A percentile compares a stretch with the other conserved stretches of the same genome.
phyloP scores from a whole-genome alignment of 2,888 invertebrate species.

The Ganaspis brasiliensis region DNA sequence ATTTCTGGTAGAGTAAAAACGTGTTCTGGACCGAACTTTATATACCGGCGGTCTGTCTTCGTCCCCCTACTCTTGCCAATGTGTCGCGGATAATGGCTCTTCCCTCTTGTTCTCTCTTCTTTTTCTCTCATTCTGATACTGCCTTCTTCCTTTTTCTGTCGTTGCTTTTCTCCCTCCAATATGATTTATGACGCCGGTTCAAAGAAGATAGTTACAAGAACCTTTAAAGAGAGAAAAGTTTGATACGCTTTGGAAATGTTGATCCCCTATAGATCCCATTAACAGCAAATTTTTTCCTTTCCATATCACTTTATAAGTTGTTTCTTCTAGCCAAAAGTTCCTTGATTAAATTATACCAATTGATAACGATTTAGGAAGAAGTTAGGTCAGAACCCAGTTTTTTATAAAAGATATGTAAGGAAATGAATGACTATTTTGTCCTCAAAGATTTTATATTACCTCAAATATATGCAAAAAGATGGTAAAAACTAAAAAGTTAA shows the following conservation, averaged over 20 bases:
- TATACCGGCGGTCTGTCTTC: conserved; percentile 55
- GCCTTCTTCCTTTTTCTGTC: conserved; percentile 45
- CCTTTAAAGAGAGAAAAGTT: conserved; percentile 3
- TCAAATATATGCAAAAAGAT: too few relatives aligned
- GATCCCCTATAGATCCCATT: neutral
- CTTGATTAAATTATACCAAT: neutral
- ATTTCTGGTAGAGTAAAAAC: neutral
- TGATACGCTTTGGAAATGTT: conserved; percentile 9
- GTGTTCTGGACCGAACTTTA: neutral
- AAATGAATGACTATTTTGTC: too few relatives aligned
- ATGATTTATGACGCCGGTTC: conserved; percentile 61
- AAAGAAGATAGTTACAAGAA: conserved; percentile 60
- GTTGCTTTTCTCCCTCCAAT: conserved; percentile 55
- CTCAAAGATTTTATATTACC: too few relatives aligned
- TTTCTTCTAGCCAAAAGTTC: neutral
- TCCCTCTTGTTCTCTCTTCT: conserved; percentile 33
- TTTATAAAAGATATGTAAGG: too few relatives aligned
- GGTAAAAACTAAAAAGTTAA: too few relatives aligned
- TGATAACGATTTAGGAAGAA: neutral
- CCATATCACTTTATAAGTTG: neutral
- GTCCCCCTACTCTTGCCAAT: conserved; percentile 45
- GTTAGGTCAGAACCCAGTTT: too few relatives aligned
- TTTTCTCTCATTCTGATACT: conserved; percentile 43
- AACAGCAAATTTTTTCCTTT: neutral
- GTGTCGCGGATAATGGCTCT: conserved; percentile 47